Base-by-base conservation (phyloP, 1,140 invertebrate genomes). In the Hypsibius dujardini region DNA sequence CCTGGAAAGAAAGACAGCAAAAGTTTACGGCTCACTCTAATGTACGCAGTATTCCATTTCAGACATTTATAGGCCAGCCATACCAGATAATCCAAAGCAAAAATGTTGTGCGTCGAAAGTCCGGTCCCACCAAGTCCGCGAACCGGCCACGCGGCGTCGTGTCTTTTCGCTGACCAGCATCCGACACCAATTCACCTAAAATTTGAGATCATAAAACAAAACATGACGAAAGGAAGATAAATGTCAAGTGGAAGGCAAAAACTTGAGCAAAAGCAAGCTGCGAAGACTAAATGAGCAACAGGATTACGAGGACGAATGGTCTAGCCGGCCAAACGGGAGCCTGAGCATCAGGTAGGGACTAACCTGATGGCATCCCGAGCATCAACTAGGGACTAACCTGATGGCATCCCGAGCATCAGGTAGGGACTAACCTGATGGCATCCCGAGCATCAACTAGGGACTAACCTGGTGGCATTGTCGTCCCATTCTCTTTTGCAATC, bases 21-120 rank as follows among this genome's bases (percentile, higher is more conserved):
- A 12, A 15, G 47, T 7, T 3, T 71, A 28, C 46, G 3, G 67
- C 50, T 12, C 2, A 28, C 46, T 28, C 2, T 71, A 46, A 72
- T n/a, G 2, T 40, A 46, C n/a, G 46, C 42, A 47, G 45, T 72
- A 7, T 72, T 12, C 28, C 12, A 14, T 14, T 12, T 70, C 67
- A 3, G 72, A 74, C 70, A n/a, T n/a, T n/a, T n/a, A n/a, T n/a
- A 80, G 77, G 7, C 15, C 70, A 71, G 47, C 76, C 80, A 80
- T 81, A 90, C 92, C 92, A 96, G 73, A 95, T 92, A 75, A 93
- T 86, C 92, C 92, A 95, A 1, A 95, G 80, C 1, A 95, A 81
- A 28, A 90, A 76, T n/a, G 90, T 91, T 2, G 90, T 93, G 72
- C 84, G 84, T 76, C 87, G 84, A 72, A 91, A 82, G 74, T 89